Percentiles rank a stretch among this genome's conserved stretches.
Conservation (phyloP, 2,797 vertebrate species). For the Sphenodon punctatus region DNA sequence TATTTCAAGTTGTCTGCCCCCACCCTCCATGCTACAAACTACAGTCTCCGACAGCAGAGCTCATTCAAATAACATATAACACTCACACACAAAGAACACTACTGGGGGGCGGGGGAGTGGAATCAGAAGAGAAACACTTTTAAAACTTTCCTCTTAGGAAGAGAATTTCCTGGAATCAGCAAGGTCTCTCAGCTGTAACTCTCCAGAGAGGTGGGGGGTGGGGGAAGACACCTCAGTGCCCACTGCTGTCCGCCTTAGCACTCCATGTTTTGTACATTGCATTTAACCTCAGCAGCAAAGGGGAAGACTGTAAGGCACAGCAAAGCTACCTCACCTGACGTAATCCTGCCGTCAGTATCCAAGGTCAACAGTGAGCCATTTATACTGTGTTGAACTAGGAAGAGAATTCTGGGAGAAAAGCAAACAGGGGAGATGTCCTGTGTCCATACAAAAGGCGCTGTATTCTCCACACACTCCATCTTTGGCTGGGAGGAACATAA, state of each 20-base stretch:
- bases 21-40: no score
- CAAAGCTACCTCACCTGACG: constrained; percentile 35
- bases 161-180: neutral
- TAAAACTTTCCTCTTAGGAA: neutral
- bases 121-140: neutral
- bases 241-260: accelerated
- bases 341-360: constrained; percentile 29
- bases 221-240: neutral
- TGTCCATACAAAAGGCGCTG: constrained; percentile 39
- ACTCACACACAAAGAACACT: no score
- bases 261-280: accelerated
- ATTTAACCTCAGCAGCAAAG: constrained; percentile 1
- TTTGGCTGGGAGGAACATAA: constrained; percentile 17
- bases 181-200: accelerated
- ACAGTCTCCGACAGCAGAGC: no score
- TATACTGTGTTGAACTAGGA: constrained; percentile 12
- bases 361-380: constrained; percentile 61
- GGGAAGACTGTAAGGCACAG: neutral
- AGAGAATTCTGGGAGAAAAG: constrained; percentile 64
- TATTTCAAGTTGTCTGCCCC: no score
- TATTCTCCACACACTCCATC: constrained; percentile 32
- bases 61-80: no score
- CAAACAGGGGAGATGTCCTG: constrained; percentile 51
- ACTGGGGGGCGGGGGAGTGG: neutral
- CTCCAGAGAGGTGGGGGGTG: accelerated